Base-by-base conservation (phyloP, 1,140 invertebrate species). In the Streblospio benedicti region DNA sequence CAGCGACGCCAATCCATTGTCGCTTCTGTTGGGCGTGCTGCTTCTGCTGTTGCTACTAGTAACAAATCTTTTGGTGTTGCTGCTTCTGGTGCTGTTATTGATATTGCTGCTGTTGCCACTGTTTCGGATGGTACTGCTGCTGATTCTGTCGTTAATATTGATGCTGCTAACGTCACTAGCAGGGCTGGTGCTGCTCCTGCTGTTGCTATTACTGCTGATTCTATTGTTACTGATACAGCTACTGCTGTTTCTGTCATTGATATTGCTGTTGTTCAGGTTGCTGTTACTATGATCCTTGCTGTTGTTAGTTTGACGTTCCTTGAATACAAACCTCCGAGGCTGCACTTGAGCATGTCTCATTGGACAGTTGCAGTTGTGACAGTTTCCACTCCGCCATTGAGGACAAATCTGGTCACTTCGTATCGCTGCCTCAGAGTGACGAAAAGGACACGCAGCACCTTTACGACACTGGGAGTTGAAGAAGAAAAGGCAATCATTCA, bases 131-230 rank as follows among this genome's bases (percentile, higher is more conserved):
- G 30, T 16, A 25, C 55, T 57, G 33, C 41, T 49, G 33, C 55
- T 49, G 18, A 35, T 27, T 25, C 55, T 31, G 18, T 2, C 28
- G 33, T 43, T 4, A 35, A 25, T 28, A 14, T 16, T 57, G 20
- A 20, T 25, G 23, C 41, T 45, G 43, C 41, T 45, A 14, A 41
- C 12, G 1, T 41, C 30, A 25, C 14, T 49, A 25, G 27, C 12
- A 23, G 9, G 4, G 27, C 25, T 33, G 20, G 9, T 57, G 16
- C 30, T 49, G 38, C 44, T 47, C n/a, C 44, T 47, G n/a, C 44
- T 47, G 44, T 27, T 47, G n/a, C 44, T 47, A 25, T 27, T 47
- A 18, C 44, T 47, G 44, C 44, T 47, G n/a, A n/a, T 47, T n/a
- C 44, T 47, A 18, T 27, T 47, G 44, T 27, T 47, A 18, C 44